Base-by-base conservation (phyloP, 2,888 invertebrate genomes). In the Pammene fasciana region DNA sequence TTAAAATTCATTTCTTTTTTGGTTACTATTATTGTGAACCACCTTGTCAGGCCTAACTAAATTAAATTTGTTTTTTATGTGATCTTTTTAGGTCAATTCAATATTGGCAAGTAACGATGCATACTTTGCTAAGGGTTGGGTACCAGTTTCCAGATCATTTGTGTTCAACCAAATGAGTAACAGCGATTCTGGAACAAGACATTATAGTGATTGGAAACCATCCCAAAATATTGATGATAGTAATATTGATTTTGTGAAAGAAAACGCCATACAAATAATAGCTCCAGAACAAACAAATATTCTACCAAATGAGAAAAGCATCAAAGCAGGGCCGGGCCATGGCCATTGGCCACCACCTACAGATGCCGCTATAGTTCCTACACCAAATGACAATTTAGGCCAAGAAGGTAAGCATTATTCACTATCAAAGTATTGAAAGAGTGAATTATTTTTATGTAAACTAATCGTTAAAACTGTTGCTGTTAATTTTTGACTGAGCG, bases 101-200 rank as follows among this genome's bases (percentile, higher is more conserved):
- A 18, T 18, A 9, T 50, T 18, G 18, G 50, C 62, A 0, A 62
- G 50, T 26, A 10, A 52, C 48, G 52, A 50, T 62, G 41, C 9
- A 38, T 36, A 55, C 18, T 46, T 55, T 9, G 60, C 67, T 5
- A 72, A 75, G 73, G 79, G 75, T 34, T 82, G 82, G 82, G 72
- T 75, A 67, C 83, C 83, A 6, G 68, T 82, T 59, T 64, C 78
- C 5, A 70, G 71, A 11, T 72, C 74, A 34, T 75, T 75, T 45
- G 71, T 76, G 36, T 67, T 74, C 14, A 72, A 75, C 61, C 75
- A 74, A 72, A 67, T 74, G 5, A 71, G 55, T 38, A 75, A 65
- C 38, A 67, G 45, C 48, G 6, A 46, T 13, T 13, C 36, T 18
- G 52, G 38, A 11, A 11, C n/a, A 10, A 60, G 18, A 10, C 6